Conservation (phyloP, 1,140 invertebrate species). For the Drosophila pruinosa region DNA sequence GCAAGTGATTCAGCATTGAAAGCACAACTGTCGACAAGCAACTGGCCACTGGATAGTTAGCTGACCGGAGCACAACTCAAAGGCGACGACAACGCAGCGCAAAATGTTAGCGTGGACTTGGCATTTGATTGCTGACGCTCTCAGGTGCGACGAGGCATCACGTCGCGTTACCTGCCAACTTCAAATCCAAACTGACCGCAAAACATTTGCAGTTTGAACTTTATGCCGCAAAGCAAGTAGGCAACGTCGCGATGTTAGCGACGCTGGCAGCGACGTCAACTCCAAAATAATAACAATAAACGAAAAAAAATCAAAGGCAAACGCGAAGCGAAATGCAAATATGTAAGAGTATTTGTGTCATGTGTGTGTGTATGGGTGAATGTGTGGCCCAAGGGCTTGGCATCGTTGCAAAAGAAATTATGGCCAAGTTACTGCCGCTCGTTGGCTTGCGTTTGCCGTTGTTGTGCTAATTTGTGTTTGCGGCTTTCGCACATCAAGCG, state of each 20-base stretch:
- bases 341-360: constrained; percentile 10
- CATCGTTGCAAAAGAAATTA: constrained; percentile 75
- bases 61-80: neutral
- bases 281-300: constrained; percentile 73
- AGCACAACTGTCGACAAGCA: neutral
- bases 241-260: too few relatives aligned
- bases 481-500: constrained; percentile 68
- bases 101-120: neutral
- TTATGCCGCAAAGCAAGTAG: constrained; percentile 52
- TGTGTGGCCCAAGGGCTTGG: constrained; percentile 42
- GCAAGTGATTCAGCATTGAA: constrained; percentile 1
- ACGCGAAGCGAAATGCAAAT: constrained; percentile 45
- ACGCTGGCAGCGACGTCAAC: constrained; percentile 60
- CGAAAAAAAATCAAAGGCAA: constrained; percentile 54
- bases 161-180: constrained; percentile 73
- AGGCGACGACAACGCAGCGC: neutral
- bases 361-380: constrained; percentile 9
- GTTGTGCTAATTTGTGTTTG: constrained; percentile 76
- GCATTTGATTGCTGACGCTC: constrained; percentile 15
- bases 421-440: constrained; percentile 47
- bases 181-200: constrained; percentile 77
- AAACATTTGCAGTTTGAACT: constrained; percentile 77
- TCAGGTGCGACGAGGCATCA: constrained; percentile 50
- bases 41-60: constrained; percentile 11
- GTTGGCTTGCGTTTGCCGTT: constrained; percentile 38